Evolutionary conservation across 1,140 invertebrate genomes (phyloP).

Genomic region (Heliconius himera): DNA sequence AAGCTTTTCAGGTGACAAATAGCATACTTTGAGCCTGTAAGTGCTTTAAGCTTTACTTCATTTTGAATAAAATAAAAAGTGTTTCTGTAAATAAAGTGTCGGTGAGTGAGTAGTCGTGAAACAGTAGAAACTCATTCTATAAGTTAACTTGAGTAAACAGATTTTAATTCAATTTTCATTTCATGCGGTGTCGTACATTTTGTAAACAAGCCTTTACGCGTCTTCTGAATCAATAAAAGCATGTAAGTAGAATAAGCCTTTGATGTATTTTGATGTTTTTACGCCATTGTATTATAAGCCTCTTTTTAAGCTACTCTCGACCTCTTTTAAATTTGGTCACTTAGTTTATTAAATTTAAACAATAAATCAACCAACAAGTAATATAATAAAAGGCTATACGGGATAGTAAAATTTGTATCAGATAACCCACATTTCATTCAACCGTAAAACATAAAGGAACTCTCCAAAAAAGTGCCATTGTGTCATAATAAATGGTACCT

Average conservation of each 20-base stretch:
- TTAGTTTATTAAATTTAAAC: not conserved
- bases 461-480: constrained; percentile 7
- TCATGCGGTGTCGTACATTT: too few relatives aligned
- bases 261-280: too few relatives aligned
- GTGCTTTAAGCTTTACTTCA: not conserved
- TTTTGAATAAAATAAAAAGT: not conserved
- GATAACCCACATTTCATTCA: not conserved
- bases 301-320: not conserved
- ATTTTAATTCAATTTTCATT: not conserved
- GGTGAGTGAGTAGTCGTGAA: not conserved
- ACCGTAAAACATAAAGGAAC: not conserved
- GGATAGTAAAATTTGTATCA: not conserved
- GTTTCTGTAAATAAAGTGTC: not conserved
- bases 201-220: too few relatives aligned
- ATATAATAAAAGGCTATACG: not conserved
- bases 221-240: too few relatives aligned
- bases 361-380: not conserved
- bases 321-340: not conserved
- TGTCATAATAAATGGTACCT: constrained; percentile 18
- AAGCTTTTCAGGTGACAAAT: constrained; percentile 9
- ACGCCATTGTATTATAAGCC: too few relatives aligned
- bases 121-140: not conserved
- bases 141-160: not conserved
- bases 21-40: not conserved
- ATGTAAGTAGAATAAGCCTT: too few relatives aligned